Percentiles rank a stretch among this genome's conserved stretches.
Conservation (phyloP, 2,113 vertebrate species). For the Colius striatus region DNA sequence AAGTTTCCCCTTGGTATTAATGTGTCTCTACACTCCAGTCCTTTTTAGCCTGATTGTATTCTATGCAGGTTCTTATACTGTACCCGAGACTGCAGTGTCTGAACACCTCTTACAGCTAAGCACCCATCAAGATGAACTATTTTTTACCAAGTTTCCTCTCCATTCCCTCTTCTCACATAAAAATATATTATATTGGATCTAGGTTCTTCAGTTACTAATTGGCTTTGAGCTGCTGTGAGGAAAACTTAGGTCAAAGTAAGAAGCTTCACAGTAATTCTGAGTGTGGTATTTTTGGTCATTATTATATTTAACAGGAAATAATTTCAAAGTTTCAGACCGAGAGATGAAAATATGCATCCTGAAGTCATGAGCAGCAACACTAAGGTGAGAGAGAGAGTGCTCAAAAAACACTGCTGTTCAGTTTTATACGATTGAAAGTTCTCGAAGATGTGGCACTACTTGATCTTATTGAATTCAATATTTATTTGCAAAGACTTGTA, state of each 20-base stretch:
- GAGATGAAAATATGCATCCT: neutral
- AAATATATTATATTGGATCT: neutral
- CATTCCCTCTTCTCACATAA: neutral
- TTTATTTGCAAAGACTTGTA: neutral
- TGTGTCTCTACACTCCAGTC: neutral
- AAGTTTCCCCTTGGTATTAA: conserved; percentile 5
- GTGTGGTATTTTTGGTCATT: neutral
- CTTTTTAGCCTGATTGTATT: neutral
- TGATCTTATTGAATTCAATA: neutral
- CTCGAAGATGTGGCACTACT: neutral
- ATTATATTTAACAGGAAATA: neutral
- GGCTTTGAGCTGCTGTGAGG: neutral
- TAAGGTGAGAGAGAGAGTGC: neutral
- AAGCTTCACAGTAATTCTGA: neutral
- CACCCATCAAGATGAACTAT: conserved; percentile 16
- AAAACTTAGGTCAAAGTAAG: neutral
- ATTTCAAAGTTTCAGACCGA: neutral
- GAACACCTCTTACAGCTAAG: neutral
- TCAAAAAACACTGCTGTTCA: neutral
- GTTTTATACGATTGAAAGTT: neutral
- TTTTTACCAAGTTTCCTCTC: neutral
- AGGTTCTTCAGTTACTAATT: neutral
- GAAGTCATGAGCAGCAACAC: neutral
- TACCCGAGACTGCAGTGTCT: neutral
- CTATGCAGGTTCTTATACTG: neutral